Percentiles rank a stretch among this genome's conserved stretches.
Conservation (phyloP, 35 echinoderm and acorn worm species). For the Stichopus chloronotus region DNA sequence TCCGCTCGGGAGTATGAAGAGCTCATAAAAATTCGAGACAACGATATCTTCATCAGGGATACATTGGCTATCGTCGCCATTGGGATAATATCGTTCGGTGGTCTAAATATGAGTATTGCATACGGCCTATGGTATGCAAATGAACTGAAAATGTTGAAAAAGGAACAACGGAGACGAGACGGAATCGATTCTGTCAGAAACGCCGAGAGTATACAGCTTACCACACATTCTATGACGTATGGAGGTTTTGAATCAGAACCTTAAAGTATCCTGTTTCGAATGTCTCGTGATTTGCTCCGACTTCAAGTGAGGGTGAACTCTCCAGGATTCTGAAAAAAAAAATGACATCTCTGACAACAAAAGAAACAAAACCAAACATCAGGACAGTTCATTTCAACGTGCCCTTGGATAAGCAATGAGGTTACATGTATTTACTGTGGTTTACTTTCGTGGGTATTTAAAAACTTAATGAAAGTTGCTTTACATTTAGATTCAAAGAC, state of each 20-base stretch:
- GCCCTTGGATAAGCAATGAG: too few species aligned
- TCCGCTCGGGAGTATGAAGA: slow-evolving; percentile 1
- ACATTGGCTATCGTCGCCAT: not conserved
- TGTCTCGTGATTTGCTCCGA: not conserved
- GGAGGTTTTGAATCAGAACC: slow-evolving; percentile 26
- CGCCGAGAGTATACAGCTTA: not conserved
- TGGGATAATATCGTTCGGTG: slow-evolving; percentile 16
- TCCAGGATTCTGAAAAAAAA: not conserved
- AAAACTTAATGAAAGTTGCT: too few species aligned
- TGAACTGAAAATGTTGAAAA: slow-evolving; percentile 15
- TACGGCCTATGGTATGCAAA: slow-evolving; percentile 30
- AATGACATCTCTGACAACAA: not conserved
- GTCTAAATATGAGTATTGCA: slow-evolving; percentile 11
- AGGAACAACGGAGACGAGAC: slow-evolving; percentile 10
- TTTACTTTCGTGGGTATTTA: too few species aligned
- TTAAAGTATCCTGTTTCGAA: not conserved
- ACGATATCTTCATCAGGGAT: not conserved
- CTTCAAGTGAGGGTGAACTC: too few species aligned
- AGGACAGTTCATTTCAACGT: too few species aligned
- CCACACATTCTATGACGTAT: slow-evolving; percentile 29
- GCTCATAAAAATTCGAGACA: not conserved
- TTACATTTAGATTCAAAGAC: too few species aligned
- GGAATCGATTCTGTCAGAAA: not conserved
- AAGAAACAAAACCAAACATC: too few species aligned
- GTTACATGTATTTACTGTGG: too few species aligned